Percentiles rank a stretch among this genome's conserved stretches.
Evolutionary conservation across 37 sponge, comb jelly and placozoan species (phyloP).

Genomic region (Axinella damicornis): DNA sequence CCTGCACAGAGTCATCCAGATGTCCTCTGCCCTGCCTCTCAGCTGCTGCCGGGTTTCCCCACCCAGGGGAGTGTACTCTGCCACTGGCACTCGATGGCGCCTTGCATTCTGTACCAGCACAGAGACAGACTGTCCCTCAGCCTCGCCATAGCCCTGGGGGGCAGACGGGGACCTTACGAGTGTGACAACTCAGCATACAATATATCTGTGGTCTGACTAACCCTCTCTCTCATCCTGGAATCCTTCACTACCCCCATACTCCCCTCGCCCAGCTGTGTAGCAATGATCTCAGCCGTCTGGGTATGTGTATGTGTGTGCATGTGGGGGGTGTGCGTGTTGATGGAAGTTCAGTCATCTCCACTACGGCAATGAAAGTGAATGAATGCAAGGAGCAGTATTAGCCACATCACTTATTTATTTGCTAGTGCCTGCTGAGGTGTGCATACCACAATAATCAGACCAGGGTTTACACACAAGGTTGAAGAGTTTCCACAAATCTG

Average conservation of each 20-base stretch:
- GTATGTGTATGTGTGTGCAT: background rate
- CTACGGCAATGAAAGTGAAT: slow-evolving; percentile 23
- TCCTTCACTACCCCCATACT: slow-evolving; percentile 9
- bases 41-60: slow-evolving; percentile 23
- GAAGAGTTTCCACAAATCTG: too few species aligned
- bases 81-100: slow-evolving; percentile 7
- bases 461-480: too few species aligned
- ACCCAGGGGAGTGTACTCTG: slow-evolving; percentile 18
- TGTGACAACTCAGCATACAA: background rate
- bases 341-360: too few species aligned
- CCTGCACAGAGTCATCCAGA: slow-evolving; percentile 18
- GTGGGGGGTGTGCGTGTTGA: too few species aligned
- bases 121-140: slow-evolving; percentile 12
- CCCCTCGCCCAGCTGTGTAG: background rate
- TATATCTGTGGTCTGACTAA: too few species aligned
- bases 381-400: too few species aligned
- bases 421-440: too few species aligned
- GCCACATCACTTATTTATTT: too few species aligned
- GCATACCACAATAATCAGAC: too few species aligned
- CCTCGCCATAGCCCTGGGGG: slow-evolving; percentile 23
- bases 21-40: background rate
- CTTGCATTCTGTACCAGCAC: slow-evolving; percentile 10
- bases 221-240: slow-evolving; percentile 40
- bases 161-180: background rate
- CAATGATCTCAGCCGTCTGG: slow-evolving; percentile 46